These are phyloP conservation scores for Gryon sp. DNA, from an alignment of 1,140 invertebrate genomes.

Conservation along the genomic window DNA sequence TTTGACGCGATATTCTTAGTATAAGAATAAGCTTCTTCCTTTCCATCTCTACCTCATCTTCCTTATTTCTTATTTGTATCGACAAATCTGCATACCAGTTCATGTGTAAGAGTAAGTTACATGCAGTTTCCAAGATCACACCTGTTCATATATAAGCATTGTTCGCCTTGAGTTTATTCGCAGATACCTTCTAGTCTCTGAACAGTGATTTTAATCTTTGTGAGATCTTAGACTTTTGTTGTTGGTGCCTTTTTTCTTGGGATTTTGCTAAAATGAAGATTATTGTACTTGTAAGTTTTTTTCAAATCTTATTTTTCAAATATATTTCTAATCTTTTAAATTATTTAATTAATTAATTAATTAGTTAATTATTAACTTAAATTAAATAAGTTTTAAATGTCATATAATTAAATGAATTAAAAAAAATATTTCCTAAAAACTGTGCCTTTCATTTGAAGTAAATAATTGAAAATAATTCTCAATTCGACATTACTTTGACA, in stretches of 20 bases:
- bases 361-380: too few relatives aligned
- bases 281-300: conserved; percentile 46
- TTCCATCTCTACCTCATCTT: conserved; percentile 55
- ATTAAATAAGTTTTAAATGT: too few relatives aligned
- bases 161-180: conserved; percentile 64
- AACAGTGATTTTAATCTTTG: conserved; percentile 54
- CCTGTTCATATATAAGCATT: conserved; percentile 71
- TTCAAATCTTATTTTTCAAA: too few relatives aligned
- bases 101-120: conserved; percentile 61
- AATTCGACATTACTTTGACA: too few relatives aligned
- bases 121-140: conserved; percentile 67
- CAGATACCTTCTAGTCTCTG: conserved; percentile 63
- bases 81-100: conserved; percentile 66
- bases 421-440: too few relatives aligned
- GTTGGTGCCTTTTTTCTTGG: too few relatives aligned
- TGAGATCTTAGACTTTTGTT: conserved; percentile 17
- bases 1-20: conserved; percentile 41
- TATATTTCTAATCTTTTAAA: too few relatives aligned
- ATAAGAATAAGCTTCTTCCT: conserved; percentile 58
- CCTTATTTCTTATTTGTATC: conserved; percentile 64
- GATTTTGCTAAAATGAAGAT: conserved; percentile 41
- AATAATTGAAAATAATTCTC: too few relatives aligned
- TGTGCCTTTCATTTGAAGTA: too few relatives aligned
- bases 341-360: too few relatives aligned
- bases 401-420: too few relatives aligned